A percentile compares a stretch with the other conserved stretches of the same genome.
phyloP scores from a whole-genome alignment of 1,140 invertebrate genomes.

The Atta colombica region DNA sequence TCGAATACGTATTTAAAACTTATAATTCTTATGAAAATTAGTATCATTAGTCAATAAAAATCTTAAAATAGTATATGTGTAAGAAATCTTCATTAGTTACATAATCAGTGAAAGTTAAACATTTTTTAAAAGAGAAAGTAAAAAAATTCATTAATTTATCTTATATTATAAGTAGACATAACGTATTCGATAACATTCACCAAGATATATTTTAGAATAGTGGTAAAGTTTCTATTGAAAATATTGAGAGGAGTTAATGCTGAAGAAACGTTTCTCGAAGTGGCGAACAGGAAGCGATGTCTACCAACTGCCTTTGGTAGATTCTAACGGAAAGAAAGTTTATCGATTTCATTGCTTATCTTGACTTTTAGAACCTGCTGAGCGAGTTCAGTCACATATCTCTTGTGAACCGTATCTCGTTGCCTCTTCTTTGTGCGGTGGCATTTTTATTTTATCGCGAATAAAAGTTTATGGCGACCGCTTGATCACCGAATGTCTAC shows the following conservation, averaged over 20 bases:
- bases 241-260: constrained; percentile 31
- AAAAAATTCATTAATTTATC: constrained; percentile 20
- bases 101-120: background rate
- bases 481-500: constrained; percentile 13
- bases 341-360: constrained; percentile 62
- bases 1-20: background rate
- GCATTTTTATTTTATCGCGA: constrained; percentile 45
- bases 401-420: constrained; percentile 36
- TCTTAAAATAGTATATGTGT: background rate
- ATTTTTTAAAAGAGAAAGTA: background rate
- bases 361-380: constrained; percentile 49
- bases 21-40: background rate
- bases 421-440: constrained; percentile 25
- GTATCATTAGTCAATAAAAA: background rate
- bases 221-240: constrained; percentile 21
- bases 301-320: constrained; percentile 30
- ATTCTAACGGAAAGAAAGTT: constrained; percentile 50
- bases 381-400: constrained; percentile 53
- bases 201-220: constrained; percentile 21
- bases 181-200: background rate
- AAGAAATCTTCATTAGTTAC: background rate
- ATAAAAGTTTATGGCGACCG: constrained; percentile 21
- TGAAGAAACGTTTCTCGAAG: constrained; percentile 39
- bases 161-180: background rate
- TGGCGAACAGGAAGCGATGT: background rate